Evolutionary conservation across 2,888 invertebrate genomes (phyloP), one percentile per base, ranked within the genome.

Genomic region (Agonopterix arenella): DNA sequence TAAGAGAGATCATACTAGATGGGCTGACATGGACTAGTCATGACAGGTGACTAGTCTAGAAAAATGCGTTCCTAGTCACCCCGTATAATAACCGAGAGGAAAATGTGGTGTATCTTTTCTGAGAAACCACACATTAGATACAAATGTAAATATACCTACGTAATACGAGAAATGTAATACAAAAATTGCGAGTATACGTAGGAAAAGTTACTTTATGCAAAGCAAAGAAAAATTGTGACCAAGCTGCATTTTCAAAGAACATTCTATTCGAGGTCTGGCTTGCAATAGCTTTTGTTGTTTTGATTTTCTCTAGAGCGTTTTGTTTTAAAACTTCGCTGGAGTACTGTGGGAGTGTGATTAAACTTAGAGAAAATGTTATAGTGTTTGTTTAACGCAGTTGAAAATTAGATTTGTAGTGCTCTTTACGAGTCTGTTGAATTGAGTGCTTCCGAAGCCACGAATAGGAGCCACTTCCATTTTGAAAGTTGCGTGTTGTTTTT

Each of bases 281-380:
- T 13, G 47, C 49, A 44, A 54, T 51, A 47, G 44, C 51, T 55
- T 49, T 47, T 44, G 50, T 55, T 53, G 49, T 57, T 55, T 53
- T 46, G 43, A 55, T 52, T 50, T 53, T 52, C 52, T 50, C 46
- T 40, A 18, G 41, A 28, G 47, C 38, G 46, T 52, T 52, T 53
- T 57, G 50, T 53, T 46, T 42, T 49, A 36, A 48, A 51, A 49
- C 42, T 53, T 50, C 44, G 38, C 36, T 49, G 18, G 42, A 16
- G 38, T 47, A 45, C 49, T 11, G 48, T 8, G 41, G 43, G 50
- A 47, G 41, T 50, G 50, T 47, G 49, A 49, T 52, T 50, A 50
- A 54, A 50, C 42, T 54, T 46, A 38, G 28, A 18, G 44, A 13
- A 47, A 41, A 45, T n/a, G 3, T 43, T 43, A 13, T 43, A 43